Evolutionary conservation across 53 echinoderm and acorn worm species (phyloP), one percentile per base, ranked within the genome.

Genomic region (Henricia sp.): DNA sequence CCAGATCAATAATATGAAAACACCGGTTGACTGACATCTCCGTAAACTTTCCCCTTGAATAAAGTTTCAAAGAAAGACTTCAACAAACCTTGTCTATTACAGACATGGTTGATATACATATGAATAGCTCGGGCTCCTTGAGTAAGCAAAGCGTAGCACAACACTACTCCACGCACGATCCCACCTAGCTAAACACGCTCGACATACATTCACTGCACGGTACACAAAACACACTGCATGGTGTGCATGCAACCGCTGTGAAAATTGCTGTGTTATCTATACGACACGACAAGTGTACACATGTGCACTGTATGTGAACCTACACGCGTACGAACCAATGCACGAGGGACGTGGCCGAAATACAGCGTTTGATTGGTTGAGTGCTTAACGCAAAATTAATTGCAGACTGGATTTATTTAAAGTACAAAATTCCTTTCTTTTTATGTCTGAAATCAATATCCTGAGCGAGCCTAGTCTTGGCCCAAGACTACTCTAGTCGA

Each of bases 71-170:
- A 57, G 58, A 76, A 77, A 77, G 58, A 37, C 34, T 28, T 20
- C 8, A 42, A 80, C 80, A 63, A 80, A 80, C 80, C 80, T 80
- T 80, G 80, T 80, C 80, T 63, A 80, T 80, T 0, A 80, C 64
- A 23, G 80, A 80, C 80, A 80, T 80, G 80, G 80, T 63, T 62
- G 50, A 80, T 80, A 80, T 80, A 50, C 80, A 80, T 80, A 80
- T 58, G 80, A 80, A 80, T 80, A 38, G 80, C 32, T 23, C 30
- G 11, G 36, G 12, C 12, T 74, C 38, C 77, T 40, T 60, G 42
- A 60, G 0, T 77, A 2, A 57, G 30, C 41, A 25, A n/a, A 29
- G 41, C 41, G 28, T 40, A 20, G 58, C 37, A 54, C 41, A 32
- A n/a, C n/a, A n/a, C 69, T 39, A 73, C 77, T 60, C 77, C 3